These are phyloP conservation scores for Drosophila parvula DNA, from an alignment of 1,140 invertebrate species.

Conservation along the genomic window DNA sequence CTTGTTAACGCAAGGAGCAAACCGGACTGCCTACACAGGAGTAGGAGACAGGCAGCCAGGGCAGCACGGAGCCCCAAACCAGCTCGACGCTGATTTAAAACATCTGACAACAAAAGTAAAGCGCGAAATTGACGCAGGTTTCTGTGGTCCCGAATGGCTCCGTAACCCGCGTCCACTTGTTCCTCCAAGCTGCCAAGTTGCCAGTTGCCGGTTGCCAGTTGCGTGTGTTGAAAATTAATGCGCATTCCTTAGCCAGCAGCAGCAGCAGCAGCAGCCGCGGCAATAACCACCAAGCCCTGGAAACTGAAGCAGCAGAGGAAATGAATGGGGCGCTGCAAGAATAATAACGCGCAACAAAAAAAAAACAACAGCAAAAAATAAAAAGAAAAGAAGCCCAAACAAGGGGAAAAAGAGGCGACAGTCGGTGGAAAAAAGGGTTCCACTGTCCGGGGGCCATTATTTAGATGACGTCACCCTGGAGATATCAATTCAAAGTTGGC, in stretches of 20 bases:
- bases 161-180: conserved; percentile 26
- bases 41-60: conserved; percentile 14
- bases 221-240: conserved; percentile 55
- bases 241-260: conserved; percentile 39
- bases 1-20: conserved; percentile 80
- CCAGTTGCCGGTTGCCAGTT: conserved; percentile 20
- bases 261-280: conserved; percentile 12
- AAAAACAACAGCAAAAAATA: neutral
- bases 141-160: conserved; percentile 38
- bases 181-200: conserved; percentile 3
- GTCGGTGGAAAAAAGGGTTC: neutral
- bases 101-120: conserved; percentile 83
- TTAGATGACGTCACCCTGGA: conserved; percentile 3
- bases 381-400: neutral
- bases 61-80: conserved; percentile 34
- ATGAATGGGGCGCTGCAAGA: conserved; percentile 37
- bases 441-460: neutral
- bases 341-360: conserved; percentile 17
- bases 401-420: conserved; percentile 7
- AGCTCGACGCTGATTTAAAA: conserved; percentile 76
- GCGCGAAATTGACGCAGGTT: conserved; percentile 82
- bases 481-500: conserved; percentile 15
- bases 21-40: conserved; percentile 74
- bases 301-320: conserved; percentile 25
- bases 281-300: conserved; percentile 5